Evolutionary conservation across 2,113 vertebrate genomes (phyloP), one percentile per base, ranked within the genome.

Genomic region (Pterocles orientalis): DNA sequence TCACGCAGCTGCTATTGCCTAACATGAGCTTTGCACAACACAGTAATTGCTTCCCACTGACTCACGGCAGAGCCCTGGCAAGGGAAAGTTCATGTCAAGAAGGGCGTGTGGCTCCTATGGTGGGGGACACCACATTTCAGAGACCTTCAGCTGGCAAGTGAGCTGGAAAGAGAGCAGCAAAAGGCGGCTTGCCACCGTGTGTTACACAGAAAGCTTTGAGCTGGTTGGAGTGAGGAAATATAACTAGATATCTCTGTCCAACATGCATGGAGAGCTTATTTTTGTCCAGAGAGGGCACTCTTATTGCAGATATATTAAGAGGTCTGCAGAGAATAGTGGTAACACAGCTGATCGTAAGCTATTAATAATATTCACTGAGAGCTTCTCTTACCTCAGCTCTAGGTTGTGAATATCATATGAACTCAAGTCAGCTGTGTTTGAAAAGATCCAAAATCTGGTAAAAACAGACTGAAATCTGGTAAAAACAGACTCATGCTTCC

Each of bases 261-360:
- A 0, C 3, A 7, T 3, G 1, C n/a, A 34, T 9, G 18, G 13
- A 93, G 45, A 82, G 20, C 69, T 93, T 58, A 6, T 33, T 62
- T 90, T 66, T 62, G 90, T 86, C 91, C 92, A 96, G 91, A 93
- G 96, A 94, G 94, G 94, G 94, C 92, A 96, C 83, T 94, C 83
- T 86, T 66, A 90, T 65, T 83, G 88, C 81, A 94, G 80, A 9
- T 88, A 90, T 86, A 84, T 72, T 50, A 73, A 60, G 53, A 93
- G 24, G 7, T 71, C 33, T 90, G 60, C 34, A 64, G 48, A 86
- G 31, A 56, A 20, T 60, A 91, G 56, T 2, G 7, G 36, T 43
- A 88, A 29, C 19, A 21, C 1, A 4, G 47, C 36, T 81, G 68
- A 78, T 66, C 19, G 10, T 66, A 86, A 94, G 11, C 34, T 64